Evolutionary conservation across 2,888 invertebrate species (phyloP).

Genomic region (Himalopsyche anomala): DNA sequence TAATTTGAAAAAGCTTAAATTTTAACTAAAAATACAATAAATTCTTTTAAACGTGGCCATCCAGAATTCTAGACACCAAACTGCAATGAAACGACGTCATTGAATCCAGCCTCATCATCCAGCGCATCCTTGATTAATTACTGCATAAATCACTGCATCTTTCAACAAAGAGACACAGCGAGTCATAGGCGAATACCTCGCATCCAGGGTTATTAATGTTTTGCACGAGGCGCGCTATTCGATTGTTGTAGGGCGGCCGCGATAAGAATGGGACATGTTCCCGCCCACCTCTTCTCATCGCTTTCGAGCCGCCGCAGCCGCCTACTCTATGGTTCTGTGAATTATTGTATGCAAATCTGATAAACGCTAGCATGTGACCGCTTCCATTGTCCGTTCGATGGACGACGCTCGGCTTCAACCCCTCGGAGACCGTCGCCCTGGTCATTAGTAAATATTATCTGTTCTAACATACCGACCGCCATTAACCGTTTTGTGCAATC

Average conservation of each 20-base stretch:
- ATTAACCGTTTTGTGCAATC: too few species aligned
- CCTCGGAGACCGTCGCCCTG: not conserved
- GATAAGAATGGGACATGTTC: slow-evolving; percentile 54
- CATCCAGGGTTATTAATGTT: not conserved
- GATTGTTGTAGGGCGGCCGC: slow-evolving; percentile 6
- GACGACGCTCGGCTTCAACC: not conserved
- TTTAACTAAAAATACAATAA: too few species aligned
- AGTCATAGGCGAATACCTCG: slow-evolving; percentile 8
- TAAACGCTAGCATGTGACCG: slow-evolving; percentile 50
- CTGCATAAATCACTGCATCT: not conserved
- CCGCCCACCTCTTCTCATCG: slow-evolving; percentile 55
- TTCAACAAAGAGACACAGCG: not conserved
- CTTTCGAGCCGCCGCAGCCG: slow-evolving; percentile 19
- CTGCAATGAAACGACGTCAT: too few species aligned
- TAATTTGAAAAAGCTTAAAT: too few species aligned
- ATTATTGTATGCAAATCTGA: slow-evolving; percentile 66
- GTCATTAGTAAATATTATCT: not conserved
- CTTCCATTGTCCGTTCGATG: slow-evolving; percentile 53
- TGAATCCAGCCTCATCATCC: not conserved
- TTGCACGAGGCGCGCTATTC: slow-evolving; percentile 9
- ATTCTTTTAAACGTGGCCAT: too few species aligned
- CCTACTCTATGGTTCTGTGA: slow-evolving; percentile 57
- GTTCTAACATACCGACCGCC: too few species aligned
- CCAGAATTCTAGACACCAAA: too few species aligned
- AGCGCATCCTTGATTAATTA: not conserved